A percentile compares a stretch with the other conserved stretches of the same genome.
phyloP scores from a whole-genome alignment of 2,797 vertebrate genomes.

The Melanotaenia pygmaea region DNA sequence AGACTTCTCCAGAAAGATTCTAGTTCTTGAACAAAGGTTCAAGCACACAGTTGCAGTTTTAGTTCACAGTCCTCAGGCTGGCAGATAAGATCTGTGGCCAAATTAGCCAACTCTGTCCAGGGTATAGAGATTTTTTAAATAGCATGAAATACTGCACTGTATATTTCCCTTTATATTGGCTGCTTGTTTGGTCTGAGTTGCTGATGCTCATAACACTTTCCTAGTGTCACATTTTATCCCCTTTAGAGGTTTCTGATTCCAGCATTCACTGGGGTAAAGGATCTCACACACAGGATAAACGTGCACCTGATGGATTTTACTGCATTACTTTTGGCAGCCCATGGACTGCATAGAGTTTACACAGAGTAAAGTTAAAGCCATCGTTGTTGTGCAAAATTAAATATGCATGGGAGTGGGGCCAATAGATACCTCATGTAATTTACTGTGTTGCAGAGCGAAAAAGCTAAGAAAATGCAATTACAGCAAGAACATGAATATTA shows the following conservation, averaged over 20 bases:
- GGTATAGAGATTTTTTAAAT: background rate
- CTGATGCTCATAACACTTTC: background rate
- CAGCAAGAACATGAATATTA: slow-evolving; percentile 39
- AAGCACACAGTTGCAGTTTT: background rate
- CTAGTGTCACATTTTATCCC: background rate
- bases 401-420: slow-evolving; percentile 51
- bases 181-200: background rate
- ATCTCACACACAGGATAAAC: slow-evolving; percentile 16
- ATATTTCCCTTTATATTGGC: background rate
- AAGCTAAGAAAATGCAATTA: slow-evolving; percentile 27
- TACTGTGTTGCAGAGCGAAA: slow-evolving; percentile 28
- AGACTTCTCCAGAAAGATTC: background rate
- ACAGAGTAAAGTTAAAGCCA: slow-evolving; percentile 49
- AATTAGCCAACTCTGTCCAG: background rate
- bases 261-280: slow-evolving; percentile 5
- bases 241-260: slow-evolving; percentile 14
- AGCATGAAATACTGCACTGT: background rate
- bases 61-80: background rate
- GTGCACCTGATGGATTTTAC: slow-evolving; percentile 32
- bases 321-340: slow-evolving; percentile 27
- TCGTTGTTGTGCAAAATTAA: slow-evolving; percentile 58
- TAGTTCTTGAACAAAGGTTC: background rate
- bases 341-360: slow-evolving; percentile 25
- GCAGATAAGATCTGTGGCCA: background rate
- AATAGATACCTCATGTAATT: slow-evolving; percentile 41